Evolutionary conservation across 2,797 vertebrate genomes (phyloP).

Genomic region (Oreochromis mossambicus): DNA sequence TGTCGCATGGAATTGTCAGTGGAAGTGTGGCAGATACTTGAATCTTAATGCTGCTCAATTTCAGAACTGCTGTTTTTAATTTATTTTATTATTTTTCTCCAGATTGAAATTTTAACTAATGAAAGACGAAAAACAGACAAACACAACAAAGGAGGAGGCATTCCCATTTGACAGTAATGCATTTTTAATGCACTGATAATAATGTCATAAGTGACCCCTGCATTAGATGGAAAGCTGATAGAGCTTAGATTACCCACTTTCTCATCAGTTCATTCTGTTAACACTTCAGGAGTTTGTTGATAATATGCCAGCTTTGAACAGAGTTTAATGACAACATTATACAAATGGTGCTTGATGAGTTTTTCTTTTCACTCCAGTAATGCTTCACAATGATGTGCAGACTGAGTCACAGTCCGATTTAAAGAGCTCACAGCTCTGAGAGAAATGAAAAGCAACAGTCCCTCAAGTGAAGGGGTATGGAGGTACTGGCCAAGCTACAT

Average conservation of each 20-base stretch:
- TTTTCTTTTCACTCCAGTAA: background rate
- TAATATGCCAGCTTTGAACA: background rate
- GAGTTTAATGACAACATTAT: background rate
- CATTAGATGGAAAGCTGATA: background rate
- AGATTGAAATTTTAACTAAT: background rate
- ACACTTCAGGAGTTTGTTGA: background rate
- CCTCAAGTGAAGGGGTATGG: background rate
- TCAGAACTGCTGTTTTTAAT: background rate
- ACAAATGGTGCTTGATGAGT: background rate
- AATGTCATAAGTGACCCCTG: background rate
- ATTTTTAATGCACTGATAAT: slow-evolving; percentile 38
- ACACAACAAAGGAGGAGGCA: background rate
- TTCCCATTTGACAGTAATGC: slow-evolving; percentile 28
- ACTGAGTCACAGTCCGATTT: background rate
- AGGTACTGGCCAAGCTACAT: slow-evolving; percentile 7
- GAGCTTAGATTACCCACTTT: background rate
- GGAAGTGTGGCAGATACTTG: background rate
- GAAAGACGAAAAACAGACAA: background rate
- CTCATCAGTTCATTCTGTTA: background rate
- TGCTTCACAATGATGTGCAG: slow-evolving; percentile 16
- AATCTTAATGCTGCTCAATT: background rate
- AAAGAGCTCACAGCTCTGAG: slow-evolving; percentile 22
- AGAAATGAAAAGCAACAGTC: slow-evolving; percentile 1
- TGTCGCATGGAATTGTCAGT: background rate
- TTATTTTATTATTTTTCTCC: background rate